phyloP scores from a whole-genome alignment of 35 echinoderm and acorn worm species.

The Diadema setosum region DNA sequence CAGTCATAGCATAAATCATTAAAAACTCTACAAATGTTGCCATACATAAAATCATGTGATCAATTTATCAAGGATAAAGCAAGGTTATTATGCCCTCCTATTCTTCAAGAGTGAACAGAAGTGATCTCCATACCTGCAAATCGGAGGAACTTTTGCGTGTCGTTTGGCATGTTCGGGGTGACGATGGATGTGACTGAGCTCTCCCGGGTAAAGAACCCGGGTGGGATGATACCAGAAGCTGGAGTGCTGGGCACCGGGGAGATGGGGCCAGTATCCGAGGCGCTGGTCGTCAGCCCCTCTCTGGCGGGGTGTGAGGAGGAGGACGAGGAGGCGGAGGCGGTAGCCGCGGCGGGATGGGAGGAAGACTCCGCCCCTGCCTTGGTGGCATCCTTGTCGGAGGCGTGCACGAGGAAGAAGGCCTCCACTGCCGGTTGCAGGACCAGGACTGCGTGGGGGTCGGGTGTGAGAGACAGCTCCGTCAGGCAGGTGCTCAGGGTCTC shows the following conservation, averaged over 20 bases:
- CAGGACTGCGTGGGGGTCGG: conserved; percentile 94
- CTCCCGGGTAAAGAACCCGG: conserved; percentile 78
- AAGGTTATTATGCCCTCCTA: no score
- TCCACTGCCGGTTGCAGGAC: conserved; percentile 97
- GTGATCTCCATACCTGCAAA: conserved; percentile 83
- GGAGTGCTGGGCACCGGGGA: conserved; percentile 61
- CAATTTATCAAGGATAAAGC: no score
- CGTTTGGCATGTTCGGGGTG: conserved; percentile 80
- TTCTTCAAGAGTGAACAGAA: not conserved
- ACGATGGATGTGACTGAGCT: conserved; percentile 87
- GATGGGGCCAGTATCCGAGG: conserved; percentile 7
- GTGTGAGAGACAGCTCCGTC: conserved; percentile 74
- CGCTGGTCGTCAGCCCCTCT: conserved; percentile 3
- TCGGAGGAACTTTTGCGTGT: conserved; percentile 93
- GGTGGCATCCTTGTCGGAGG: conserved; percentile 67
- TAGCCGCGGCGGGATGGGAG: not conserved
- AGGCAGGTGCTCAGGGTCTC: conserved; percentile 88
- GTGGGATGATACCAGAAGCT: not conserved
- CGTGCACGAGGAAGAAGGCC: conserved; percentile 95
- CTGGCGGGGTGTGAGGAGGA: not conserved
- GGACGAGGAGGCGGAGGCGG: not conserved
- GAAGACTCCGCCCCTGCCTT: not conserved
- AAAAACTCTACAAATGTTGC: no score
- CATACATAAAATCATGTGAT: no score
- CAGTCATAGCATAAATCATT: no score